A percentile compares a stretch with the other conserved stretches of the same genome.
phyloP scores from a whole-genome alignment of 2,888 invertebrate species.

The Oconnorella tubifera region DNA sequence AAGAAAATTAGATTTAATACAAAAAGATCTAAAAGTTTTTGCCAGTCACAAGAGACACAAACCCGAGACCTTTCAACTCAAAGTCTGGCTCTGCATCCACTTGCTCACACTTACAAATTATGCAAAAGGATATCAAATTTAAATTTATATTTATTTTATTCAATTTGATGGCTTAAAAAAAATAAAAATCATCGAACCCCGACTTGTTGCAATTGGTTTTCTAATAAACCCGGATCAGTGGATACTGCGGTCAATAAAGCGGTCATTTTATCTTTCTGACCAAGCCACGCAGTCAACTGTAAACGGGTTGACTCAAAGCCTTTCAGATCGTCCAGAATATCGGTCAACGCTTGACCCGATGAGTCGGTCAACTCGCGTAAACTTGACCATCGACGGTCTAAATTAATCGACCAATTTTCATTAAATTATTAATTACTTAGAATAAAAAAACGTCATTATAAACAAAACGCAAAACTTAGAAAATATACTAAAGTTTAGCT shows the following conservation, averaged over 20 bases:
- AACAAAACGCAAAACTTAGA: slow-evolving; percentile 1
- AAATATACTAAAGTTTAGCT: neutral
- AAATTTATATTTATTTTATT: too few relatives aligned
- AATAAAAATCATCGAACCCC: slow-evolving; percentile 46
- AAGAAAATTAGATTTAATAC: too few relatives aligned
- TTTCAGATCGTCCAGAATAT: slow-evolving; percentile 74
- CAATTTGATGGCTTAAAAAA: neutral
- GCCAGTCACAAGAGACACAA: too few relatives aligned
- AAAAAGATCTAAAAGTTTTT: too few relatives aligned
- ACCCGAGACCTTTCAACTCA: too few relatives aligned
- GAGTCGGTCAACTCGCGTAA: slow-evolving; percentile 49
- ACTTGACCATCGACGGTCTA: slow-evolving; percentile 52
- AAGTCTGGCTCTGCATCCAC: too few relatives aligned
- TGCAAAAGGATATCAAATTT: too few relatives aligned
- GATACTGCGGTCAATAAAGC: slow-evolving; percentile 92
- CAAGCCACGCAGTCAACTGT: slow-evolving; percentile 77
- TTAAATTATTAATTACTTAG: neutral
- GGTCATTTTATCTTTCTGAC: slow-evolving; percentile 91
- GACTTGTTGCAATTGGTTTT: slow-evolving; percentile 87
- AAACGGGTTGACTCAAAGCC: slow-evolving; percentile 87
- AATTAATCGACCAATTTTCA: too few relatives aligned
- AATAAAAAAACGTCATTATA: neutral
- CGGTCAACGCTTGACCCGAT: slow-evolving; percentile 42
- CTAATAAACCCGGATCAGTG: slow-evolving; percentile 89
- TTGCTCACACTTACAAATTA: too few relatives aligned